A percentile compares a stretch with the other conserved stretches of the same genome.
phyloP scores from a whole-genome alignment of 2,113 vertebrate species.

The Motacilla alba region DNA sequence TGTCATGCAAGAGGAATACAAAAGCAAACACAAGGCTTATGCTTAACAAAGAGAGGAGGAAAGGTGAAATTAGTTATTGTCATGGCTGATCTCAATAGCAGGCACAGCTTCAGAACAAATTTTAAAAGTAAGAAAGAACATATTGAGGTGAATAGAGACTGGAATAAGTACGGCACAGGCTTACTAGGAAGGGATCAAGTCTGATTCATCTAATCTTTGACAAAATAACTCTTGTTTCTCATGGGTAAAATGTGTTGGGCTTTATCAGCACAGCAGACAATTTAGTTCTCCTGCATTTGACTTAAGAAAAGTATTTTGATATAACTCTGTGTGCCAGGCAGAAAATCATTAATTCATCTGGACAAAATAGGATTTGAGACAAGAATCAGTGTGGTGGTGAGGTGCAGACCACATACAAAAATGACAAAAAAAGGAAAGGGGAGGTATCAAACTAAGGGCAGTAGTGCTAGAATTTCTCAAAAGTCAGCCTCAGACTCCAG shows the following conservation, averaged over 20 bases:
- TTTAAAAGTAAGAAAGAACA: background rate
- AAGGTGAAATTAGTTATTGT: background rate
- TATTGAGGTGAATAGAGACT: background rate
- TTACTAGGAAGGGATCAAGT: background rate
- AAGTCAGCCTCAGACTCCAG: background rate
- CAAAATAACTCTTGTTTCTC: conserved; percentile 38
- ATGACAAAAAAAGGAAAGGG: background rate
- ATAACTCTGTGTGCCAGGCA: background rate
- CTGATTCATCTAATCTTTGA: conserved; percentile 9
- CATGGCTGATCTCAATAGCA: background rate
- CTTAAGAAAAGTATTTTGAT: background rate
- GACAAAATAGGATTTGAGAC: background rate
- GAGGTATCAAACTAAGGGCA: background rate
- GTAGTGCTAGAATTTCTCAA: background rate
- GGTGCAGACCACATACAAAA: background rate
- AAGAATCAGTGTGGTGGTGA: background rate
- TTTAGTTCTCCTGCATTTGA: background rate
- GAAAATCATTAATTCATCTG: conserved; percentile 2
- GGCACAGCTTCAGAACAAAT: background rate
- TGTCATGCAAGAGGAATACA: background rate
- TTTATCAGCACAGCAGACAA: background rate
- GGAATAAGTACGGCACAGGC: background rate
- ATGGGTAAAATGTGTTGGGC: background rate
- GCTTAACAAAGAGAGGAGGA: background rate
- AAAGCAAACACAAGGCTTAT: background rate